Conservation (phyloP, 2,888 invertebrate genomes). For the Silvanus unidentatus region DNA sequence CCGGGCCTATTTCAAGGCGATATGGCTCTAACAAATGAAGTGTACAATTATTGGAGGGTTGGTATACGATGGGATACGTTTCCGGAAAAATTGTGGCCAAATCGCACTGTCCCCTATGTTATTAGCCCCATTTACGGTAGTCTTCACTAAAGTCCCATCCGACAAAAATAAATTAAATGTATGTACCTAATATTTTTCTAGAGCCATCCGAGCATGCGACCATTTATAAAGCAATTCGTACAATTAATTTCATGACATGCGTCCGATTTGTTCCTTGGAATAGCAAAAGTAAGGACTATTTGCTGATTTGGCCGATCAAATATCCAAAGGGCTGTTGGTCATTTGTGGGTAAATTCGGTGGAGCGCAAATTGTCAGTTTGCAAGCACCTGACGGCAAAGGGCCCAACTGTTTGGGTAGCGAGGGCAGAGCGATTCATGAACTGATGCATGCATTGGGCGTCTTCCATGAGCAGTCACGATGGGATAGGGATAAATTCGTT, state of each 20-base stretch:
- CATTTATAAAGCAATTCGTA: constrained; percentile 56
- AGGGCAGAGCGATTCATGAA: constrained; percentile 74
- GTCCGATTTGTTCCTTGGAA: constrained; percentile 60
- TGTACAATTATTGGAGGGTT: constrained; percentile 55
- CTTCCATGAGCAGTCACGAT: constrained; percentile 73
- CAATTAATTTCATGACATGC: constrained; percentile 60
- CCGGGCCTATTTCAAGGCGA: constrained; percentile 65
- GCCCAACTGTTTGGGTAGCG: constrained; percentile 59
- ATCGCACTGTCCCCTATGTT: constrained; percentile 59
- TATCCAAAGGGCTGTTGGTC: constrained; percentile 70
- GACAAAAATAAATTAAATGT: constrained; percentile 1
- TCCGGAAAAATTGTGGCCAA: constrained; percentile 60
- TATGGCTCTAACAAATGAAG: constrained; percentile 59
- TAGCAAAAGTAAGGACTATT: constrained; percentile 56
- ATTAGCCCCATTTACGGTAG: constrained; percentile 58
- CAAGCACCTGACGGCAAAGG: constrained; percentile 57
- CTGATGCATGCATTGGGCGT: constrained; percentile 76
- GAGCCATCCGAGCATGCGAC: constrained; percentile 54
- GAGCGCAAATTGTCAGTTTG: constrained; percentile 66
- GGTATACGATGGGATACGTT: constrained; percentile 60
- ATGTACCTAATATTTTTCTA: constrained; percentile 30
- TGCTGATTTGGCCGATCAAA: constrained; percentile 61
- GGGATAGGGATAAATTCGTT: constrained; percentile 66
- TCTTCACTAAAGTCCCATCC: too few relatives aligned
- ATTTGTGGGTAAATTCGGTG: constrained; percentile 66